Percentiles rank a stretch among this genome's conserved stretches.
Evolutionary conservation across 2,113 vertebrate species (phyloP).

Genomic region (Narcine bancroftii): DNA sequence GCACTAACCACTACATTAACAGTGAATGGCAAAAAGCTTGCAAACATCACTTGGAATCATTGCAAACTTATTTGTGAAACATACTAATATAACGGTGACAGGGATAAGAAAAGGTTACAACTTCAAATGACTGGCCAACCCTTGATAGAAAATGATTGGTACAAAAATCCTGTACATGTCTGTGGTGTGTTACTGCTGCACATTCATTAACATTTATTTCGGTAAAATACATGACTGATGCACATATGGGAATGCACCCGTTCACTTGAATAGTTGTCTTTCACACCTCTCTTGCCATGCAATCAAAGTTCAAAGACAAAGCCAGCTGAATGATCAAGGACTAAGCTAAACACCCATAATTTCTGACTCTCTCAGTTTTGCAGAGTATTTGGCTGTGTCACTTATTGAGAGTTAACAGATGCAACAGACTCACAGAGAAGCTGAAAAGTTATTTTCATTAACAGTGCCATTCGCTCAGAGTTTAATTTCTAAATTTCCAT

Average conservation of each 20-base stretch:
- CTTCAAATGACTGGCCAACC: neutral
- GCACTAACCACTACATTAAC: too few relatives aligned
- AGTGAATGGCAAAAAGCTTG: neutral
- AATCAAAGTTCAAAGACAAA: neutral
- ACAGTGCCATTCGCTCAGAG: neutral
- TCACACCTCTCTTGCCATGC: neutral
- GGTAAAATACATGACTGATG: neutral
- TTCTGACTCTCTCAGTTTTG: neutral
- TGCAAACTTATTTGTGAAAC: neutral
- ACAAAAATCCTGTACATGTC: neutral
- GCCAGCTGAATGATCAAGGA: neutral
- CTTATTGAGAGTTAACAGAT: constrained; percentile 7
- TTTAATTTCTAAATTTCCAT: neutral
- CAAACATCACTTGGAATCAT: neutral
- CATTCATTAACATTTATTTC: neutral
- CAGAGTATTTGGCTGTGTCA: neutral
- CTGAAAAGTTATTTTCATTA: neutral
- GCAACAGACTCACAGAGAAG: neutral
- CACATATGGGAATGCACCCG: neutral
- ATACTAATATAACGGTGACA: neutral
- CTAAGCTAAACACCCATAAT: neutral
- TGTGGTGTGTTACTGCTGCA: neutral
- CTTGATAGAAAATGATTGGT: neutral
- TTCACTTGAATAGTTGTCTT: neutral
- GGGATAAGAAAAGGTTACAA: neutral